phyloP scores from a whole-genome alignment of 2,113 vertebrate genomes.

The Blennius ocellaris region DNA sequence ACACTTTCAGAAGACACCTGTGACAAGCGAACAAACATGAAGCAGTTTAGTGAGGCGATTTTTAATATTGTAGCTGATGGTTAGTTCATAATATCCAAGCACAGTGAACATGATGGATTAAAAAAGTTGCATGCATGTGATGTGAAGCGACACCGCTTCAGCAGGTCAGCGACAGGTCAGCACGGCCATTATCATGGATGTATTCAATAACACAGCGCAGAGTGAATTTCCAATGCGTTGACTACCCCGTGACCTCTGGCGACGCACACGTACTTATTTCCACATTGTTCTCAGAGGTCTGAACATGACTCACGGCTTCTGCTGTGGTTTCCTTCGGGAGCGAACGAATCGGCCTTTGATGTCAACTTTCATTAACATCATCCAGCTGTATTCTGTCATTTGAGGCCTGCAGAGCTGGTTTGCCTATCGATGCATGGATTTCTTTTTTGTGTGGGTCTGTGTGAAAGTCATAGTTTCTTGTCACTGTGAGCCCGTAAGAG shows the following conservation, averaged over 20 bases:
- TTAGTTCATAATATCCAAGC: background rate
- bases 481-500: constrained; percentile 42
- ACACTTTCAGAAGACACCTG: no score
- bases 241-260: constrained; percentile 15
- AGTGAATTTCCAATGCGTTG: constrained; percentile 19
- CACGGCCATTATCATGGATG: constrained; percentile 14
- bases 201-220: constrained; percentile 18
- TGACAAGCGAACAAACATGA: no score
- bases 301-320: constrained; percentile 29
- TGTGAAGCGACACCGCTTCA: background rate
- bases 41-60: no score
- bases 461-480: constrained; percentile 24
- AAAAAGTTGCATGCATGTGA: background rate
- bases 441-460: background rate
- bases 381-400: constrained; percentile 25
- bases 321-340: constrained; percentile 8
- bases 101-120: background rate
- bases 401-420: constrained; percentile 5
- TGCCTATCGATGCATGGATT: constrained; percentile 24
- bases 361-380: constrained; percentile 39
- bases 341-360: constrained; percentile 38
- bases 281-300: constrained; percentile 36
- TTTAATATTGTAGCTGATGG: no score
- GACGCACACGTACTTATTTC: constrained; percentile 20
- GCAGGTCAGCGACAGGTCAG: background rate